These are phyloP conservation scores for Lasioglossum zephyrum DNA, from an alignment of 2,888 invertebrate genomes.

Conservation along the genomic window DNA sequence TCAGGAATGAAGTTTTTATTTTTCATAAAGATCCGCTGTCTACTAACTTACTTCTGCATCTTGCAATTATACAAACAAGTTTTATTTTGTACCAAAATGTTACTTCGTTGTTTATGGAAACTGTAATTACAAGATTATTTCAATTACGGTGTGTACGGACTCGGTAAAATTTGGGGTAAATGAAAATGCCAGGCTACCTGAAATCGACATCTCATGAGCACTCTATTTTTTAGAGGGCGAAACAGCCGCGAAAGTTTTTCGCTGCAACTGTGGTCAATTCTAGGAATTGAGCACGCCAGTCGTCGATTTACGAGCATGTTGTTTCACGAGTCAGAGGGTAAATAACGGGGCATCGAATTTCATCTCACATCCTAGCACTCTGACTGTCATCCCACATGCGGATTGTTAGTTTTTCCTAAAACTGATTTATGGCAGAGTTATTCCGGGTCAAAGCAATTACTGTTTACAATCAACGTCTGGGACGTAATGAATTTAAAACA, in stretches of 20 bases:
- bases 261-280: slow-evolving; percentile 23
- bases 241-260: slow-evolving; percentile 15
- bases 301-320: slow-evolving; percentile 30
- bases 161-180: not conserved
- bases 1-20: too few relatives aligned
- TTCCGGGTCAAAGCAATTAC: not conserved
- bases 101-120: not conserved
- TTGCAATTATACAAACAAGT: too few relatives aligned
- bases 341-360: slow-evolving; percentile 29
- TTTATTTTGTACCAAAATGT: not conserved
- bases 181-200: not conserved
- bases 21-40: too few relatives aligned
- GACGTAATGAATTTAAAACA: not conserved
- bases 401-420: slow-evolving; percentile 20
- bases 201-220: not conserved
- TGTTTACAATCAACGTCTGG: not conserved
- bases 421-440: slow-evolving; percentile 1
- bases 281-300: slow-evolving; percentile 17
- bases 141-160: not conserved
- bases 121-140: not conserved
- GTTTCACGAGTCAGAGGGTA: slow-evolving; percentile 31
- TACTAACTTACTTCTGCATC: too few relatives aligned
- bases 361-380: slow-evolving; percentile 20
- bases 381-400: slow-evolving; percentile 13
- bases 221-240: slow-evolving; percentile 17